Evolutionary conservation across 2,888 invertebrate genomes (phyloP), one percentile per base, ranked within the genome.

Genomic region (Nematopogon swammerdamellus): DNA sequence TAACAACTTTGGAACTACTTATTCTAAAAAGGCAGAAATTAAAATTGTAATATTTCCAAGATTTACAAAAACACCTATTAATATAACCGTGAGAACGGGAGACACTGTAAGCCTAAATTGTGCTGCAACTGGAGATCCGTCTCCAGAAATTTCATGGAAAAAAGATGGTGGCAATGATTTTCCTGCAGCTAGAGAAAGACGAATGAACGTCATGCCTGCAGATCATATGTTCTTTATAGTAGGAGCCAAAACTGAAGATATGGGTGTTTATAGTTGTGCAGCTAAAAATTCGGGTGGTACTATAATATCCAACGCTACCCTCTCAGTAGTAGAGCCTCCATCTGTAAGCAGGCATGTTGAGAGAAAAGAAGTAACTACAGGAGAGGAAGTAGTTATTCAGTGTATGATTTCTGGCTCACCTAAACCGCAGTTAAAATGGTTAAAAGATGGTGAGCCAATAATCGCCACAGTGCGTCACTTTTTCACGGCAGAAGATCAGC

Each of bases 141-240:
- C 84, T 47, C 97, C 97, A 17, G 89, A 92, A 72, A 92, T 95
- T 58, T 89, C 91, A 0, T 89, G 94, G 89, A 89, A 92, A 60
- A 95, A 95, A 70, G 93, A 92, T 72, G 93, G 92, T n/a, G 93
- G 91, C 0, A 90, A 91, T 63, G 91, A 95, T 63, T 97, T 97
- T 68, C 96, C 96, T 6, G 97, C 97, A 4, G 97, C 97, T 8
- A 83, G 91, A 57, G 96, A 97, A 67, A 84, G 96, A 45, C 82
- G 97, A 36, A 91, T 97, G 88, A 91, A 92, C 71, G 92, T 96
- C 46, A 91, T 95, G 85, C 91, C 93, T 1, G 86, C 87, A 25
- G 96, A 97, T 64, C 92, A 95, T 67, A 87, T 91, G 1, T 93
- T 96, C 66, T 93, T 95, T 63, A 97, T 97, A 58, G 85, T 93